These are phyloP conservation scores for Brachyptera risi DNA, from an alignment of 2,888 invertebrate genomes.

Conservation along the genomic window DNA sequence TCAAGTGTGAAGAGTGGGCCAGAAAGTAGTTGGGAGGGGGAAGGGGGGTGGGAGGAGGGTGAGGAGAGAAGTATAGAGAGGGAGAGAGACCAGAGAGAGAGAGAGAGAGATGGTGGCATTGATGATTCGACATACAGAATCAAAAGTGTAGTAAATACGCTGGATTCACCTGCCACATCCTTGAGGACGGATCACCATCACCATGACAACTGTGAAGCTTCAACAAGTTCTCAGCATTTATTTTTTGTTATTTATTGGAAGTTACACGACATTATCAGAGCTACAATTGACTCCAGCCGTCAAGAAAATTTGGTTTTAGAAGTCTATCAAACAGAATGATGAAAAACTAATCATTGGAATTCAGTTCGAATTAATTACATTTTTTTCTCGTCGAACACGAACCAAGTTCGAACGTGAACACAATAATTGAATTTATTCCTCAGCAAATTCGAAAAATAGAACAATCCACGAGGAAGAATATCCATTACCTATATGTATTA, in stretches of 20 bases:
- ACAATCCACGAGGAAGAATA: too few species aligned
- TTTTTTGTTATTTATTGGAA: conserved; percentile 7
- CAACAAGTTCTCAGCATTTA: background rate
- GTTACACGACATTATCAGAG: conserved; percentile 4
- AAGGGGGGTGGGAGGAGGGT: background rate
- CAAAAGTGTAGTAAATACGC: conserved; percentile 6
- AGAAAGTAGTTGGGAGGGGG: background rate
- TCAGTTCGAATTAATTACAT: conserved; percentile 2
- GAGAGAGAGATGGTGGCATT: background rate
- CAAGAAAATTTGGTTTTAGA: conserved; percentile 6
- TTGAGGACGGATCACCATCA: background rate
- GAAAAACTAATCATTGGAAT: conserved; percentile 1
- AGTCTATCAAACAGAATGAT: background rate
- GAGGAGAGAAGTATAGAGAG: background rate
- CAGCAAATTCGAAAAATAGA: too few species aligned
- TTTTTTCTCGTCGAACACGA: too few species aligned
- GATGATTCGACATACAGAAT: conserved; percentile 4
- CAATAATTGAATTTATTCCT: too few species aligned
- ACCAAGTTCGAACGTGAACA: too few species aligned
- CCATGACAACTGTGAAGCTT: conserved; percentile 7
- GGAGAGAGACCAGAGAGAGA: background rate
- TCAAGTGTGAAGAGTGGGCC: background rate
- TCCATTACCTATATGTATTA: too few species aligned
- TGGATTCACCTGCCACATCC: conserved; percentile 1
- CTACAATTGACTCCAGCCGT: conserved; percentile 10